A percentile compares a stretch with the other conserved stretches of the same genome.
Evolutionary conservation across 2,888 invertebrate genomes (phyloP).

Genomic region (Lasioglossum zephyrum): DNA sequence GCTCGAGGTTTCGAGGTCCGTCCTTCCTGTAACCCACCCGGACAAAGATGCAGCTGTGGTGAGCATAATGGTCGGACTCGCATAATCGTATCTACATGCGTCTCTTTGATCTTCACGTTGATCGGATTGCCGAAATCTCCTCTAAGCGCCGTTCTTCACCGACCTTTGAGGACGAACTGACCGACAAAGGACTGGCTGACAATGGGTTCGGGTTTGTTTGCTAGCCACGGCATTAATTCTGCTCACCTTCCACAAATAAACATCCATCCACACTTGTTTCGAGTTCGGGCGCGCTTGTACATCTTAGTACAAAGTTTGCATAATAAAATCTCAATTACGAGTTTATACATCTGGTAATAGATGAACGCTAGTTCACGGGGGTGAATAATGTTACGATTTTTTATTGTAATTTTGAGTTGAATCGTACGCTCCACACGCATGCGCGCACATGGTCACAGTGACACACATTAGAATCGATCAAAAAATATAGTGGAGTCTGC

Average conservation of each 20-base stretch:
- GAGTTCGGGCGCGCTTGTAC: background rate
- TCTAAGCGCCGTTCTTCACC: background rate
- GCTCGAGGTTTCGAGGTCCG: slow-evolving; percentile 62
- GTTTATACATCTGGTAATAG: background rate
- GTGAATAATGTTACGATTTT: background rate
- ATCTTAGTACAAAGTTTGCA: background rate
- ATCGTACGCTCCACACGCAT: slow-evolving; percentile 10
- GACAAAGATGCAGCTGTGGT: slow-evolving; percentile 47
- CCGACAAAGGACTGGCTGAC: background rate
- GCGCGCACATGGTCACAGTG: slow-evolving; percentile 25
- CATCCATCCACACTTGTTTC: background rate
- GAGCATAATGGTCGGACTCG: slow-evolving; percentile 10
- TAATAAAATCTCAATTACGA: background rate
- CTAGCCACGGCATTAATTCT: background rate
- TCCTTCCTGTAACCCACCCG: slow-evolving; percentile 29
- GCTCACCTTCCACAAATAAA: background rate
- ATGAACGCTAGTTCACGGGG: background rate
- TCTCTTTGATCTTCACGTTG: slow-evolving; percentile 42
- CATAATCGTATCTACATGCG: slow-evolving; percentile 38
- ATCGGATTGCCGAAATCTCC: slow-evolving; percentile 46
- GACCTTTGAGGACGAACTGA: background rate
- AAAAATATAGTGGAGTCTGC: slow-evolving; percentile 43
- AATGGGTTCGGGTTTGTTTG: background rate
- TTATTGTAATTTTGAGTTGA: background rate
- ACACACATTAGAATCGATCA: slow-evolving; percentile 46